Evolutionary conservation across 1,140 invertebrate species (phyloP), one percentile per base, ranked within the genome.

Genomic region (Drosophila tani): DNA sequence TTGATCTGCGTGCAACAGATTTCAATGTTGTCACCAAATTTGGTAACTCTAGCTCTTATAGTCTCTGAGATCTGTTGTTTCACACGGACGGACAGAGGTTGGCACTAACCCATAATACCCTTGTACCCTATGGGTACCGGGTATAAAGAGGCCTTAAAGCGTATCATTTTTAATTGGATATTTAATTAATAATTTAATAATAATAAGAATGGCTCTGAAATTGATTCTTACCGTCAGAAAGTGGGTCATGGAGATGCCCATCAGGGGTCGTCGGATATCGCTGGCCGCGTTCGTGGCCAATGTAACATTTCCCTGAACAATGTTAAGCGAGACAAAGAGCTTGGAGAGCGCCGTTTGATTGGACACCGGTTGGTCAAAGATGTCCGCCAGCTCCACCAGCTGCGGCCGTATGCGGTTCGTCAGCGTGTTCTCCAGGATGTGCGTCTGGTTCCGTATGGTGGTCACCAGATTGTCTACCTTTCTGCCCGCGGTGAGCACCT

Each of bases 391-490:
- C 17, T 96, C 94, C 2, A 95, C 95, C 46, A 97, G 82, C 51
- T 96, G 95, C 1, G 94, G 94, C 15, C 95, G 93, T 2, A 96
- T 95, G 45, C 96, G 95, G 29, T 95, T 94, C 49, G 95, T 95
- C 69, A 97, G 93, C 32, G 95, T 96, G 57, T 94, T 94, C 68
- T 95, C 94, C 32, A 95, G 82, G 53, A 94, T 94, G 71, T 94
- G 93, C n/a, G 94, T 94, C 93, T 97, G 96, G 92, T 97, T 97
- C 75, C 95, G 95, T 46, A 97, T 96, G 51, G 95, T 95, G 65
- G 95, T 95, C 47, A 97, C 95, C 73, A 96, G 94, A 24, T 95
- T 94, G 69, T 98, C 96, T 68, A 98, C 96, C 75, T 96, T 95
- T 82, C 95, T 94, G 12, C 97, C 95, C 12, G 97, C 96, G 50